Evolutionary conservation across 2,797 vertebrate species (phyloP).

Genomic region (Platyrinchus mystaceus): DNA sequence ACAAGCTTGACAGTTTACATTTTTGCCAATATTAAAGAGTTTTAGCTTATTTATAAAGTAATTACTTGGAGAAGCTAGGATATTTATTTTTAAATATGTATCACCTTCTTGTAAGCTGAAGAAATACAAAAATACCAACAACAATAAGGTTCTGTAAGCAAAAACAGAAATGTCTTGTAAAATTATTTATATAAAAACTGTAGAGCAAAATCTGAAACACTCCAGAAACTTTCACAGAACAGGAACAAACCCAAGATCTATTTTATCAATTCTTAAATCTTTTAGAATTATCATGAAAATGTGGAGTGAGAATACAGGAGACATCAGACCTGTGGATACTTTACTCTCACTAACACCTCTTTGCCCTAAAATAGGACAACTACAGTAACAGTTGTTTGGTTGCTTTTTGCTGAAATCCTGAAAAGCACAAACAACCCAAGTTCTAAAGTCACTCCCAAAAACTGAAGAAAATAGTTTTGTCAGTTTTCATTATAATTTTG

Average conservation of each 20-base stretch:
- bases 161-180: background rate
- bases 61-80: background rate
- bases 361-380: background rate
- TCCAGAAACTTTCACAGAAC: background rate
- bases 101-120: background rate
- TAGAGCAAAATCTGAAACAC: background rate
- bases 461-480: background rate
- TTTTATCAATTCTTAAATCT: background rate
- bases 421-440: background rate
- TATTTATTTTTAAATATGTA: background rate
- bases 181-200: background rate
- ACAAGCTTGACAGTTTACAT: background rate
- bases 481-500: background rate
- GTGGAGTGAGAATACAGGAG: background rate
- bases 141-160: background rate
- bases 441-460: background rate
- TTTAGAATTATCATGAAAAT: background rate
- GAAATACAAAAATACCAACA: background rate
- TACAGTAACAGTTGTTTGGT: background rate
- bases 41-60: background rate
- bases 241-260: background rate
- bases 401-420: background rate
- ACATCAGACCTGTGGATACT: background rate
- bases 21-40: background rate
- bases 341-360: background rate